Evolutionary conservation across 2,113 vertebrate genomes (phyloP), one percentile per base, ranked within the genome.

Genomic region (Columbina picui): DNA sequence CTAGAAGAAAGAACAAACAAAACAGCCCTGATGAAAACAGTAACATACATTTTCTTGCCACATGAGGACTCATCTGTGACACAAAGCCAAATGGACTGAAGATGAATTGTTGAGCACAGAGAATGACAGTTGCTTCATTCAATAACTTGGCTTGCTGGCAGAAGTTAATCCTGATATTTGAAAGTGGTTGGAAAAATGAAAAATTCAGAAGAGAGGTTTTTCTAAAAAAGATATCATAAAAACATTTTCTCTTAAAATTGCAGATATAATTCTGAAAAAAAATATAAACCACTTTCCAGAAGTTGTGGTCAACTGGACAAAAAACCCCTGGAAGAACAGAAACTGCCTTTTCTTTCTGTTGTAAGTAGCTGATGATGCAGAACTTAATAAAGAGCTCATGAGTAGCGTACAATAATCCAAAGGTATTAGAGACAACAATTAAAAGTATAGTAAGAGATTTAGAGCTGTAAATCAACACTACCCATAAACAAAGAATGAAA

Each of bases 291-390:
- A 27, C 27, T 82, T 75, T 64, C 9, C 41, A 64, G 53, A 75
- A 76, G 12, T 30, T 85, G 22, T 12, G 2, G 7, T 68, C 25
- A 84, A 55, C 7, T 69, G 20, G 23, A 57, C 10, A 64, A 79
- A 63, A n/a, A 39, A 11, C 3, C 43, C 55, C 25, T 55, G 67
- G 47, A 92, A 1, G 7, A 55, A 18, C 6, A 86, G 5, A 25
- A 83, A 64, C 11, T 0, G 0, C 6, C 34, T 52, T 84, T 82
- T 32, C 39, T 49, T 36, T n/a, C 49, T 39, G 10, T 34, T 12
- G 2, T 27, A 79, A 59, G 18, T 38, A 10, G 9, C 60, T 45
- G 47, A 39, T 17, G 26, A 68, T 34, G 49, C 8, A 68, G 50
- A 86, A 55, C 18, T 79, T 70, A 29, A 8, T 18, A 18, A 71